phyloP scores from a whole-genome alignment of 2,888 invertebrate species.

The Anodontia alba region DNA sequence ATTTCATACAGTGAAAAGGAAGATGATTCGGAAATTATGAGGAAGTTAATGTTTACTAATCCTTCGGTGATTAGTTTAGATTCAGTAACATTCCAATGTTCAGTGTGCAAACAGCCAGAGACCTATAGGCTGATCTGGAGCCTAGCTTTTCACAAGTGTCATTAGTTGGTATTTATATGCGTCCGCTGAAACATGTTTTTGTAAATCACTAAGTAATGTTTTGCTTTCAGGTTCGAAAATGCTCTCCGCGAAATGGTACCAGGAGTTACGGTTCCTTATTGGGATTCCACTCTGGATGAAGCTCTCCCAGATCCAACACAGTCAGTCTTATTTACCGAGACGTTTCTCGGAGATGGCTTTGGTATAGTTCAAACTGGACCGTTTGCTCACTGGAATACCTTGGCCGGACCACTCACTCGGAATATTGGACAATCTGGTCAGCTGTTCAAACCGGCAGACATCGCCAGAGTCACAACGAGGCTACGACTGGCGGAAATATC shows the following conservation, averaged over 20 bases:
- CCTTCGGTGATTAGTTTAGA: too few species aligned
- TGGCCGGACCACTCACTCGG: conserved; percentile 71
- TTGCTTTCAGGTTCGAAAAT: conserved; percentile 77
- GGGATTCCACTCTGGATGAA: conserved; percentile 76
- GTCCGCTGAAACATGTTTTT: too few species aligned
- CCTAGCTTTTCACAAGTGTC: too few species aligned
- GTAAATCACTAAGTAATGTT: too few species aligned
- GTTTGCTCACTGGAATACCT: conserved; percentile 74
- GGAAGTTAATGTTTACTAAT: too few species aligned
- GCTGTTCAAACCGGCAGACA: conserved; percentile 61
- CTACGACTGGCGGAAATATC: conserved; percentile 61
- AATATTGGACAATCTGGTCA: conserved; percentile 72
- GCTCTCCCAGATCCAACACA: conserved; percentile 63
- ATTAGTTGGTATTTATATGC: too few species aligned
- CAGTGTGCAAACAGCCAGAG: too few species aligned
- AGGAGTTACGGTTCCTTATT: conserved; percentile 75
- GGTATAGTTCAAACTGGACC: conserved; percentile 75
- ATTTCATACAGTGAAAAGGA: too few species aligned
- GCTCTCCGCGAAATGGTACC: conserved; percentile 75
- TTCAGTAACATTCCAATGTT: too few species aligned
- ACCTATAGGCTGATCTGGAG: too few species aligned
- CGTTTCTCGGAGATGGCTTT: conserved; percentile 71
- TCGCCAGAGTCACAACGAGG: conserved; percentile 60
- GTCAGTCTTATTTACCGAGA: conserved; percentile 72
- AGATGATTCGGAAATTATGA: too few species aligned